Base-by-base conservation (phyloP, 2,113 vertebrate species). In the Colinus virginianus region DNA sequence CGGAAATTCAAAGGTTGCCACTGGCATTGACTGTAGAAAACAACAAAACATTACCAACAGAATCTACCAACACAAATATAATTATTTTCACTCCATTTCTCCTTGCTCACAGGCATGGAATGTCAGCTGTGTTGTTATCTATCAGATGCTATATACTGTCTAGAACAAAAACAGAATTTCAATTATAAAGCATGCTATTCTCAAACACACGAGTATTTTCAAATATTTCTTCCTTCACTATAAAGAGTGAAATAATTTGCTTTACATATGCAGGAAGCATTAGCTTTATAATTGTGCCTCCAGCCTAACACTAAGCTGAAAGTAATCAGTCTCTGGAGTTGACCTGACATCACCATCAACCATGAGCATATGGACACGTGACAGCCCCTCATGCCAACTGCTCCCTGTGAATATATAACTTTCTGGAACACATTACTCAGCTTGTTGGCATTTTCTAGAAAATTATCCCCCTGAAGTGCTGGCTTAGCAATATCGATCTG, bases 361-460 rank as follows among this genome's bases (percentile, higher is more conserved):
- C 46, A 40, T 36, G 21, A 67, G 13, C 14, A 40, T 12, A 76
- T 3, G 19, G 2, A 36, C 2, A 69, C 15, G 32, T 0, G 0
- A 53, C 19, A 36, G 3, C 45, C 9, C 8, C 17, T 43, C 36
- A 20, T 2, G 3, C 9, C 42, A 69, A 45, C 3, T 0, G 0
- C 43, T 21, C 71, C 34, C 66, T 51, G 43, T 23, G 7, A 78
- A 92, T 87, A 92, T 89, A 26, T 36, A 77, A 58, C 70, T 69
- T n/a, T 58, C 62, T 71, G 53, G 68, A 72, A 82, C 20, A 3
- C 74, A 38, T 28, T 51, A 40, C 28, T 84, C 80, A 6, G 3
- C 7, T 34, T 79, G 10, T 42, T 20, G 7, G 30, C 15, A 72
- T 51, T 79, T 83, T 53, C 53, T 40, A 84, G 9, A 79, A 38